phyloP scores from a whole-genome alignment of 2,797 vertebrate species.

The Oreortyx pictus region DNA sequence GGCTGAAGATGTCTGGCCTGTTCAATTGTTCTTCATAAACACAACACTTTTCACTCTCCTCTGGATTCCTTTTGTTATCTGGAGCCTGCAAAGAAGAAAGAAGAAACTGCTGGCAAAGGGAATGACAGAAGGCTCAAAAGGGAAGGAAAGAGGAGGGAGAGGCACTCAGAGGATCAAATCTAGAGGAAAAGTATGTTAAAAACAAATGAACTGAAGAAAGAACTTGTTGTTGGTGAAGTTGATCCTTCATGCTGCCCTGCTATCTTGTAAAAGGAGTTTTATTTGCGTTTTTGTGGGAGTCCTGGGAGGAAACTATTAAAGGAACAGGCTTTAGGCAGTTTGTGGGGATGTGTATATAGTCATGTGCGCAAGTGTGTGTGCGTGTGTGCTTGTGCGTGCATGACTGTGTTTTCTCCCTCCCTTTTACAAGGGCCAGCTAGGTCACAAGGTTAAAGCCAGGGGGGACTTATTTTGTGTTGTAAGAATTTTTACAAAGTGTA shows the following conservation, averaged over 20 bases:
- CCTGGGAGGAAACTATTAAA: slow-evolving; percentile 80
- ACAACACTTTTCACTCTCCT: not conserved
- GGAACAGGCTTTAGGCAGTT: slow-evolving; percentile 69
- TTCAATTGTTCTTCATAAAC: not conserved
- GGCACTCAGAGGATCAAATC: slow-evolving; percentile 32
- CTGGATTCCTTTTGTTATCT: not conserved
- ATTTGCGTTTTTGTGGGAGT: slow-evolving; percentile 79
- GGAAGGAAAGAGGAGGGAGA: not conserved
- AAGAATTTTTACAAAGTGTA: slow-evolving; percentile 88
- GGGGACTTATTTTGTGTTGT: slow-evolving; percentile 83
- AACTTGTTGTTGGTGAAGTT: slow-evolving; percentile 58
- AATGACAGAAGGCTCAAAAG: not conserved
- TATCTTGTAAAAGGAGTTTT: slow-evolving; percentile 83
- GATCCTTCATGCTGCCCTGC: slow-evolving; percentile 69
- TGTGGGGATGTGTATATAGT: slow-evolving; percentile 46
- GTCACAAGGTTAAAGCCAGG: slow-evolving; percentile 84
- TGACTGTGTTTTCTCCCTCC: not conserved
- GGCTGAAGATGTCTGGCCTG: not conserved
- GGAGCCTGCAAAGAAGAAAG: not conserved
- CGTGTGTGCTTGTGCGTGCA: not conserved
- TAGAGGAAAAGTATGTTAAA: slow-evolving; percentile 61
- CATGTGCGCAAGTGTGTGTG: not conserved
- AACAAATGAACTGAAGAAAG: slow-evolving; percentile 73
- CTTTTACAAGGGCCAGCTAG: slow-evolving; percentile 80
- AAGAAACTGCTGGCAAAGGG: not conserved